Base-by-base conservation (phyloP, 2,888 invertebrate genomes). In the Drosophila subsilvestris region DNA sequence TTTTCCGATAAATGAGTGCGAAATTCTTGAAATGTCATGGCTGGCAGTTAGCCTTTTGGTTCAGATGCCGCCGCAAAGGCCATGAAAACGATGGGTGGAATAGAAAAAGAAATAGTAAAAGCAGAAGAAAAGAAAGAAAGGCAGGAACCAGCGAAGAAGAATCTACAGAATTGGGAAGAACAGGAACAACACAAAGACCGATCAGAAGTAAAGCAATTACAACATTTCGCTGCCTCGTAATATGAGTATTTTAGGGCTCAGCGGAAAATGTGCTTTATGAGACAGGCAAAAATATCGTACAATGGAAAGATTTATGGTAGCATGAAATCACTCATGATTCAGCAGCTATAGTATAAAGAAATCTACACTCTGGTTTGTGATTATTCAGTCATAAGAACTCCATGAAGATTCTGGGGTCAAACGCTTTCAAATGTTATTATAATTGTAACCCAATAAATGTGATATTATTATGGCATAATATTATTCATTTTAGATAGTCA, bases 21-120 rank as follows among this genome's bases (percentile, higher is more conserved):
- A 82, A 82, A 84, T 86, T 86, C 85, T 76, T 68, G 42, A 86
- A 86, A 82, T 82, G 81, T 82, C 81, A 82, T 76, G 81, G 87
- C 81, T 82, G 87, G 81, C 81, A 82, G 81, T 86, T 82, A 76
- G 78, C 81, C 87, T 72, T 60, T 70, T 43, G 66, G 71, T 75
- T 77, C 78, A 75, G 58, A 65, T 76, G 79, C 74, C 70, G 63
- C 53, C 59, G 45, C 37, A 43, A 25, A n/a, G 29, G 54, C 14
- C 53, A n/a, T 20, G 27, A 49, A 49, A 9, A 25, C 20, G 22
- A 7, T 7, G 32, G 22, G 29, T n/a, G 14, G 9, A 18, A 17
- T 27, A n/a, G 10, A 59, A 54, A 53, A 42, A 17, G 1, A 22
- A 55, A 61, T 50, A 25, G 44, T 61, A 54, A 44, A 61, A 51